These are phyloP conservation scores for Nomia melanderi DNA, from an alignment of 1,140 invertebrate genomes.

Conservation along the genomic window DNA sequence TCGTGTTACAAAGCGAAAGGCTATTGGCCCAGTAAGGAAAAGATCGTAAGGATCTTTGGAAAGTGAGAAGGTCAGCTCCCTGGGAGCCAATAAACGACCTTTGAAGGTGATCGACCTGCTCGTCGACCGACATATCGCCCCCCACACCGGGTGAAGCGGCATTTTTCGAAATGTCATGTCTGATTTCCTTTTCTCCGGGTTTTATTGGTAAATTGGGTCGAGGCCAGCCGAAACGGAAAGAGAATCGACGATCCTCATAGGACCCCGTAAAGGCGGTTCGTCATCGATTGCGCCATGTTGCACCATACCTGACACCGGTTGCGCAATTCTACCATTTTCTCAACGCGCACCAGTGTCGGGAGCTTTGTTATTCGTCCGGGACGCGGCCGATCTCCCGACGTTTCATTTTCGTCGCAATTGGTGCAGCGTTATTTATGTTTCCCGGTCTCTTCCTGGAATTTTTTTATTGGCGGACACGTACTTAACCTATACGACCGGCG, in stretches of 20 bases:
- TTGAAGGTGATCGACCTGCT: slow-evolving; percentile 34
- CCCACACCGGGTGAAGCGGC: neutral
- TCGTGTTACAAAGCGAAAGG: too few species aligned
- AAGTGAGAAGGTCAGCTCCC: neutral
- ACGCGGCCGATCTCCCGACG: neutral
- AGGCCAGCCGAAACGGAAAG: slow-evolving; percentile 3
- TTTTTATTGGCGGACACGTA: too few species aligned
- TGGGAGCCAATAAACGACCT: neutral
- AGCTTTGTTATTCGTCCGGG: neutral
- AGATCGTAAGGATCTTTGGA: neutral
- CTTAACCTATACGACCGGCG: too few species aligned
- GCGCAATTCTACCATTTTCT: slow-evolving; percentile 35
- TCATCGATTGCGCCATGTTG: slow-evolving; percentile 49
- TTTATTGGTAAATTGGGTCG: slow-evolving; percentile 45
- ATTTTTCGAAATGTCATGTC: slow-evolving; percentile 11
- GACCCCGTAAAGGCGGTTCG: slow-evolving; percentile 28
- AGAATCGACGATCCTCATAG: slow-evolving; percentile 27
- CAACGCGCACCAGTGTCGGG: too few species aligned
- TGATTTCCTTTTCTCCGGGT: neutral
- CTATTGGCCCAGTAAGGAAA: neutral
- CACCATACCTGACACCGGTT: slow-evolving; percentile 34
- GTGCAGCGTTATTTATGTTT: neutral
- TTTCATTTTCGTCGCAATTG: neutral
- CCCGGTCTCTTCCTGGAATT: too few species aligned
- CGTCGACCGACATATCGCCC: neutral